Conservation (phyloP, 2,888 invertebrate species). For the Harmothoe impar region DNA sequence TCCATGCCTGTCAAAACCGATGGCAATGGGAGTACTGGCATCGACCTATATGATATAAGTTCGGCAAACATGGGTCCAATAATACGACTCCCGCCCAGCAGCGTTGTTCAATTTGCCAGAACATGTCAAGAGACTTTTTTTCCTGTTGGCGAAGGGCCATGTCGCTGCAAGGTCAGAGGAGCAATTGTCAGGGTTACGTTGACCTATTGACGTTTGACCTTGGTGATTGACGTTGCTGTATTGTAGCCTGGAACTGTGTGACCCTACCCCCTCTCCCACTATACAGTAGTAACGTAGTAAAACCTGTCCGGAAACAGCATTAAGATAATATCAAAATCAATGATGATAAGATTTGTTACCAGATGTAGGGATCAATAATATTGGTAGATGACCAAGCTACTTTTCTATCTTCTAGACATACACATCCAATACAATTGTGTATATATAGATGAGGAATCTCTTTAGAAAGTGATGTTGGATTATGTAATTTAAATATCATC, state of each 20-base stretch:
- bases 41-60: not conserved
- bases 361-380: no score
- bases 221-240: not conserved
- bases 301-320: no score
- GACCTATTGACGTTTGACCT: conserved; percentile 1
- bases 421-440: no score
- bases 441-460: no score
- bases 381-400: no score
- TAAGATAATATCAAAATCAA: no score
- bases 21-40: not conserved
- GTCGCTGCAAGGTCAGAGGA: not conserved
- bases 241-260: not conserved
- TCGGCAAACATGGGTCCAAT: not conserved
- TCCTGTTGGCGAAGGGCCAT: not conserved
- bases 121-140: not conserved
- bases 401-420: no score
- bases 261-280: not conserved
- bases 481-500: no score
- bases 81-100: not conserved
- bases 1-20: conserved; percentile 14
- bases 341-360: no score
- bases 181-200: conserved; percentile 25
- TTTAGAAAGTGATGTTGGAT: no score
- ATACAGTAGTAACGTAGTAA: no score
- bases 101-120: conserved; percentile 9